A percentile compares a stretch with the other conserved stretches of the same genome.
Conservation (phyloP, 2,888 invertebrate genomes). For the Nomada fucata region DNA sequence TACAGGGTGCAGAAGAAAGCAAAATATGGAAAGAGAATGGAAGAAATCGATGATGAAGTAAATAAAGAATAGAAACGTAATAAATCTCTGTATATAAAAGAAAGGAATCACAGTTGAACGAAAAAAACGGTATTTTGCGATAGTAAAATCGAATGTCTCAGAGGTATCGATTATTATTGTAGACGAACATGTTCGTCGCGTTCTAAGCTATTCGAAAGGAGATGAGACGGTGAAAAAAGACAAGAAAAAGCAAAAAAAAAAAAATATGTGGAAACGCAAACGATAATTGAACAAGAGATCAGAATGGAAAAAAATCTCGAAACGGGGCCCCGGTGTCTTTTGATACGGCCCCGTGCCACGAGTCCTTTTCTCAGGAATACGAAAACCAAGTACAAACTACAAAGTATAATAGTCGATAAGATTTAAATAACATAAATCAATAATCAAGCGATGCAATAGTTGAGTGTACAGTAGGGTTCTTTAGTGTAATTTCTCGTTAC, state of each 20-base stretch:
- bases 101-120: slow-evolving; percentile 57
- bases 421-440: slow-evolving; percentile 76
- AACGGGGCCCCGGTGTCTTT: slow-evolving; percentile 40
- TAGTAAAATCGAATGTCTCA: slow-evolving; percentile 34
- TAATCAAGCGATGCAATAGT: slow-evolving; percentile 82
- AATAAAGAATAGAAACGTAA: slow-evolving; percentile 34
- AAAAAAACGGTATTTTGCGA: slow-evolving; percentile 71
- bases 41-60: too few relatives aligned
- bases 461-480: slow-evolving; percentile 71
- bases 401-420: slow-evolving; percentile 83
- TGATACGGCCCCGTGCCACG: slow-evolving; percentile 66
- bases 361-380: slow-evolving; percentile 82
- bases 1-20: slow-evolving; percentile 81
- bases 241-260: not conserved
- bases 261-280: slow-evolving; percentile 24
- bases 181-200: slow-evolving; percentile 5
- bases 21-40: slow-evolving; percentile 61
- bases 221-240: slow-evolving; percentile 1
- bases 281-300: slow-evolving; percentile 44
- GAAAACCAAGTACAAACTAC: slow-evolving; percentile 84
- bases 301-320: slow-evolving; percentile 39
- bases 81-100: slow-evolving; percentile 73
- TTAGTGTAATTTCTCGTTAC: slow-evolving; percentile 62
- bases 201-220: not conserved
- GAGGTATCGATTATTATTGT: slow-evolving; percentile 29